A percentile compares a stretch with the other conserved stretches of the same genome.
phyloP scores from a whole-genome alignment of 2,888 invertebrate species.

The Pristionchus mayeri region DNA sequence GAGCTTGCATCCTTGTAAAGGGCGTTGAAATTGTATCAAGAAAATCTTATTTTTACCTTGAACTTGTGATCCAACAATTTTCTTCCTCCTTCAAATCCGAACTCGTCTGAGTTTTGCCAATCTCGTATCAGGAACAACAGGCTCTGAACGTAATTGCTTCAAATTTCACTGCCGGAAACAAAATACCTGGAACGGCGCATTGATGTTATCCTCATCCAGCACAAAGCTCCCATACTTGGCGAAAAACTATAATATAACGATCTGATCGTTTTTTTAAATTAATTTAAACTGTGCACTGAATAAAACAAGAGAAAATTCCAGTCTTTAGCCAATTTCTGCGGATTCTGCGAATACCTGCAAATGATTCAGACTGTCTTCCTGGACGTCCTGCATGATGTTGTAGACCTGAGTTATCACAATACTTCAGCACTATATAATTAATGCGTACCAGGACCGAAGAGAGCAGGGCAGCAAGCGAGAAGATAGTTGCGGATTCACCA shows the following conservation, averaged over 20 bases:
- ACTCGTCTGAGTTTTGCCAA: not conserved
- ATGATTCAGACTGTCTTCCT: too few relatives aligned
- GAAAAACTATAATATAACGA: not conserved
- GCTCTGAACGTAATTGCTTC: not conserved
- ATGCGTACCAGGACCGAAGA: too few relatives aligned
- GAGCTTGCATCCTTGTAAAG: not conserved
- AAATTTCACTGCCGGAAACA: not conserved
- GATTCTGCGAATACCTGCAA: too few relatives aligned
- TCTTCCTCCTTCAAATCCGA: not conserved
- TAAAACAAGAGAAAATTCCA: too few relatives aligned
- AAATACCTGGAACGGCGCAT: not conserved
- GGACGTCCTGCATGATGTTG: too few relatives aligned
- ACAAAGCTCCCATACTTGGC: not conserved
- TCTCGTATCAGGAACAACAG: not conserved
- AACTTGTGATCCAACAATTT: not conserved
- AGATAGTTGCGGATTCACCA: too few relatives aligned
- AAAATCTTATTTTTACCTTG: not conserved
- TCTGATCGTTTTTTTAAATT: too few relatives aligned
- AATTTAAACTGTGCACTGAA: too few relatives aligned
- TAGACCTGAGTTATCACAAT: too few relatives aligned
- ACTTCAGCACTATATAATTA: too few relatives aligned
- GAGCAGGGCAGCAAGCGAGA: too few relatives aligned
- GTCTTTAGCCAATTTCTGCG: too few relatives aligned
- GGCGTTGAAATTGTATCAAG: not conserved
- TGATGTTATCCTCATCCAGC: not conserved